A percentile compares a stretch with the other conserved stretches of the same genome.
phyloP scores from a whole-genome alignment of 2,797 vertebrate genomes.

The Emydoidea blandingii region DNA sequence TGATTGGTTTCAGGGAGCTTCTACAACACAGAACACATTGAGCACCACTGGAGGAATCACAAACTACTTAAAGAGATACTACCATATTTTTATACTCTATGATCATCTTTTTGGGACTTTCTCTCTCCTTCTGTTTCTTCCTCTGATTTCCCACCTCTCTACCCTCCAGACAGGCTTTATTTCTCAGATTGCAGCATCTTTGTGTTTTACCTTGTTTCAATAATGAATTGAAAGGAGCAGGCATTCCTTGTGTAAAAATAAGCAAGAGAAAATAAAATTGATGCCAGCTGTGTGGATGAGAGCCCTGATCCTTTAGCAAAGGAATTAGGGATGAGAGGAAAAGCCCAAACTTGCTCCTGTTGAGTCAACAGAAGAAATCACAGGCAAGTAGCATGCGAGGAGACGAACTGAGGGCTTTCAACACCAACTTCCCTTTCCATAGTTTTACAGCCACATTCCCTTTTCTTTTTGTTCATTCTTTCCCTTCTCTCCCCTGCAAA shows the following conservation, averaged over 20 bases:
- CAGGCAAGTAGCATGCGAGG: neutral
- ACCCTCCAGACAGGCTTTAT: neutral
- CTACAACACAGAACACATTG: neutral
- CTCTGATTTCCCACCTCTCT: neutral
- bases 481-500: neutral
- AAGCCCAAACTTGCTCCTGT: neutral
- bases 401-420: neutral
- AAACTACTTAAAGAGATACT: neutral
- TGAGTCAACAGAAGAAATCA: neutral
- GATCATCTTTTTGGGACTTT: neutral
- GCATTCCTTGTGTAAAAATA: neutral
- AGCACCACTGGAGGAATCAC: neutral
- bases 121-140: neutral
- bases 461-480: neutral
- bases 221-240: neutral
- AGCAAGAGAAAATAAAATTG: neutral
- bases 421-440: neutral
- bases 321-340: neutral
- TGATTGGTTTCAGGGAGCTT: neutral
- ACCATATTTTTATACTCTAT: rapidly evolving
- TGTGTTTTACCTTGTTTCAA: neutral
- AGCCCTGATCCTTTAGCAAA: neutral
- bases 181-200: neutral
- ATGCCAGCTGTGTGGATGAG: neutral
- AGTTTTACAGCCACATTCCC: neutral